Base-by-base conservation (phyloP, 2,113 vertebrate species). In the Pachypanchax playfairii region DNA sequence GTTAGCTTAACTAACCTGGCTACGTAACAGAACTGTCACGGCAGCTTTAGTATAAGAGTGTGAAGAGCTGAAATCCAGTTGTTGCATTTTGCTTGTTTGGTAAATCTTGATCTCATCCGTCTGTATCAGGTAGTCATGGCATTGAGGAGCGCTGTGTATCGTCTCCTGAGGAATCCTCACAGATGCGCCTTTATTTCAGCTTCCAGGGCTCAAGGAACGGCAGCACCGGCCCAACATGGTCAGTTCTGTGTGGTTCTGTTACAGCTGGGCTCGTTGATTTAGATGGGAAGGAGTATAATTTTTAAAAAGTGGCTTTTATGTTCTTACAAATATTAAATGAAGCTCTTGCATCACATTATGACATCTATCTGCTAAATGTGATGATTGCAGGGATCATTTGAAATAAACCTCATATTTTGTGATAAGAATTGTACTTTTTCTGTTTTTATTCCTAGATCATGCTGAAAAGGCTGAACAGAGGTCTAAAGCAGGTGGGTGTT, bases 41-140 rank as follows among this genome's bases (percentile, higher is more conserved):
- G n/a, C n/a, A n/a, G n/a, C n/a, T n/a, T n/a, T n/a, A n/a, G n/a
- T n/a, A n/a, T n/a, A n/a, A n/a, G n/a, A n/a, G n/a, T n/a, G n/a
- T n/a, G n/a, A n/a, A n/a, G n/a, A n/a, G n/a, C 28, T 29, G 7
- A 29, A 29, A 29, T 29, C 28, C 4, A 29, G 4, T 5, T 5
- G 7, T 5, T 5, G 7, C 28, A 29, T 29, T 29, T 29, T 29
- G 7, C 7, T 29, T 29, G 7, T 29, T 29, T 5, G 7, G 7
- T 5, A 29, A 29, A 29, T 5, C 28, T 29, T 29, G 7, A 29
- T n/a, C n/a, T n/a, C n/a, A n/a, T n/a, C n/a, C n/a, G n/a, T n/a
- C n/a, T n/a, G n/a, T n/a, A n/a, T n/a, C 17, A 47, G 49, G 42
- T 31, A 56, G 68, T 42, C 56, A 94, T 93, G 92, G 91, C 91